These are phyloP conservation scores for Sterna hirundo DNA, from an alignment of 2,113 vertebrate genomes.

Conservation along the genomic window DNA sequence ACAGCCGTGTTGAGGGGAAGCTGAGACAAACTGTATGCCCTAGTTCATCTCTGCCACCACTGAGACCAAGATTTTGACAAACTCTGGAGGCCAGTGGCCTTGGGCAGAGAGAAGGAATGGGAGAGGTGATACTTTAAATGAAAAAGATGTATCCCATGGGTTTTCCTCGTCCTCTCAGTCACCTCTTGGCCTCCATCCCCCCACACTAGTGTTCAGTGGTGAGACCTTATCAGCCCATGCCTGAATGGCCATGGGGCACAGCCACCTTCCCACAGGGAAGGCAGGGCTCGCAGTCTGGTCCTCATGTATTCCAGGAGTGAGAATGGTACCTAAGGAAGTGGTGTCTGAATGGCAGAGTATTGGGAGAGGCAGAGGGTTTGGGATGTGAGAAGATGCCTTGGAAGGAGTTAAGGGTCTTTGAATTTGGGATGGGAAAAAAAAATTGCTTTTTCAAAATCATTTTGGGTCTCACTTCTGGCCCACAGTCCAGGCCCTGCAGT, in stretches of 20 bases:
- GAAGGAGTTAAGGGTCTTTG: not conserved
- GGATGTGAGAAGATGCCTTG: not conserved
- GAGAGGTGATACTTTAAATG: not conserved
- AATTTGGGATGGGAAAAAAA: not conserved
- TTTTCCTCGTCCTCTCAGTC: not conserved
- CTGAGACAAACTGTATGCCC: not conserved
- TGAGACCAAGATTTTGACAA: not conserved
- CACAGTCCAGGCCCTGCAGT: not conserved
- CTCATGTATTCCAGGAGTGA: not conserved
- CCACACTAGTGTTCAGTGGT: not conserved
- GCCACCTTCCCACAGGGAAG: rapidly evolving
- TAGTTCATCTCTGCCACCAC: not conserved
- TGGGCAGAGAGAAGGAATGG: not conserved
- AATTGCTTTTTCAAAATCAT: not conserved
- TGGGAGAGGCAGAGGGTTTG: not conserved
- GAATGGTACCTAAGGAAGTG: not conserved
- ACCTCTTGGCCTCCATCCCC: not conserved
- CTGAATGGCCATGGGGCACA: not conserved
- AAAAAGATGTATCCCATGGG: not conserved
- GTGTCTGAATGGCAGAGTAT: not conserved
- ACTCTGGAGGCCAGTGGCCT: not conserved
- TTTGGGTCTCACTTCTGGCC: not conserved
- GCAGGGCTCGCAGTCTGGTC: not conserved
- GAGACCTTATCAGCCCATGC: not conserved
- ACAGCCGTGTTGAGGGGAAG: not conserved